Evolutionary conservation across 2,888 invertebrate genomes (phyloP).

Genomic region (Drosophila emarginata): DNA sequence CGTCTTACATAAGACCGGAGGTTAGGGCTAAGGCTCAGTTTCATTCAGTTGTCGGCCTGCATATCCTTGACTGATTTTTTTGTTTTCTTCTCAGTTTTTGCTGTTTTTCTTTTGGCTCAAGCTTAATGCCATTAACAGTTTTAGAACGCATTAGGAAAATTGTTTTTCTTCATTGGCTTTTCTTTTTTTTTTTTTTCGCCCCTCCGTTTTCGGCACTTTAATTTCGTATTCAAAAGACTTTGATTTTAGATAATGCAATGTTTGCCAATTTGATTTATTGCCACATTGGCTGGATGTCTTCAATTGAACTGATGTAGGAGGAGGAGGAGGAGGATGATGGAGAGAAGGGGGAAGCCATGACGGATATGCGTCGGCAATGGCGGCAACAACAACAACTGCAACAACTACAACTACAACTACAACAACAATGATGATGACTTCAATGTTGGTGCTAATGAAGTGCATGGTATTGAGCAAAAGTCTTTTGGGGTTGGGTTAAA

Average conservation of each 20-base stretch:
- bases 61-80: constrained; percentile 56
- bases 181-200: constrained; percentile 21
- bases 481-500: constrained; percentile 54
- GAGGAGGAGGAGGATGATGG: no score
- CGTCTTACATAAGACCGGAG: constrained; percentile 55
- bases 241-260: constrained; percentile 55
- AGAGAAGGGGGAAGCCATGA: constrained; percentile 22
- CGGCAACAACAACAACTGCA: constrained; percentile 42
- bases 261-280: constrained; percentile 66
- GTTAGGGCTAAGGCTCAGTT: constrained; percentile 6
- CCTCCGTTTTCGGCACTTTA: constrained; percentile 40
- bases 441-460: constrained; percentile 72
- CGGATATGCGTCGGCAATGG: constrained; percentile 27
- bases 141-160: constrained; percentile 73
- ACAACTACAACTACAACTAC: constrained; percentile 31
- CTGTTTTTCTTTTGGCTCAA: constrained; percentile 15
- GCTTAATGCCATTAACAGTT: constrained; percentile 76
- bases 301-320: constrained; percentile 44
- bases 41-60: constrained; percentile 19
- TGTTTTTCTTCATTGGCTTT: constrained; percentile 51
- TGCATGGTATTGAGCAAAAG: constrained; percentile 47
- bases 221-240: constrained; percentile 58
- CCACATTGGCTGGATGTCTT: constrained; percentile 5
- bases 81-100: not conserved
- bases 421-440: constrained; percentile 32